Conservation (phyloP, 2,797 vertebrate genomes). For the Aulostomus chinensis region DNA sequence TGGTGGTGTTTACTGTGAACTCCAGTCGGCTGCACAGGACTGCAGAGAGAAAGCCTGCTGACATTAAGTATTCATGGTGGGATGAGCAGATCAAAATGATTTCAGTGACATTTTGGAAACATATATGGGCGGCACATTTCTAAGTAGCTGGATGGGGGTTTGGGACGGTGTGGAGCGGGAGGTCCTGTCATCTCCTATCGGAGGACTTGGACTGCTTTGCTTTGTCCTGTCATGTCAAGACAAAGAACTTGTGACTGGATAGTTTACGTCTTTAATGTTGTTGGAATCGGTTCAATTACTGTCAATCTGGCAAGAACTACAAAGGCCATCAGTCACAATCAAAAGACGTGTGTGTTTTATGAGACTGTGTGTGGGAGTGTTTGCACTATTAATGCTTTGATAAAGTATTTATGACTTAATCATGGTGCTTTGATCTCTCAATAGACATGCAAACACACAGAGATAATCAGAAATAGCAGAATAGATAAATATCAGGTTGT, state of each 20-base stretch:
- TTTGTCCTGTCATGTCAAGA: constrained; percentile 55
- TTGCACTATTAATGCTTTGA: constrained; percentile 48
- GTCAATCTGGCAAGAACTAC: constrained; percentile 66
- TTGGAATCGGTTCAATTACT: constrained; percentile 69
- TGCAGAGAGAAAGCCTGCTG: not conserved
- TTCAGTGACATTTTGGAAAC: constrained; percentile 41
- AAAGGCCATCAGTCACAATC: constrained; percentile 62
- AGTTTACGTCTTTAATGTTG: constrained; percentile 65
- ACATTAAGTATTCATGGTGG: constrained; percentile 31
- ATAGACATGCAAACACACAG: constrained; percentile 44
- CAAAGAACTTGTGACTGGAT: constrained; percentile 50
- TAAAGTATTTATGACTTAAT: constrained; percentile 72
- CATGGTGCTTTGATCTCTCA: constrained; percentile 51
- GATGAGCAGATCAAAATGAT: constrained; percentile 38
- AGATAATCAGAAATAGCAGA: constrained; percentile 19
- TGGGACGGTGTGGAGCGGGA: constrained; percentile 18
- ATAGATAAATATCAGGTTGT: constrained; percentile 18
- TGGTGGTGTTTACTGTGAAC: not conserved
- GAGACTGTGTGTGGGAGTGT: constrained; percentile 12
- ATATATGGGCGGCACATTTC: constrained; percentile 13
- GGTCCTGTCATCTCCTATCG: constrained; percentile 42
- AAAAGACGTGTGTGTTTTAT: constrained; percentile 35
- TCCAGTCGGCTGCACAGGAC: constrained; percentile 6
- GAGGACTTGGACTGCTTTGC: constrained; percentile 29
- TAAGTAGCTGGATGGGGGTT: constrained; percentile 29